Conservation (phyloP, 2,797 vertebrate species). For the Anomalospiza imberbis region DNA sequence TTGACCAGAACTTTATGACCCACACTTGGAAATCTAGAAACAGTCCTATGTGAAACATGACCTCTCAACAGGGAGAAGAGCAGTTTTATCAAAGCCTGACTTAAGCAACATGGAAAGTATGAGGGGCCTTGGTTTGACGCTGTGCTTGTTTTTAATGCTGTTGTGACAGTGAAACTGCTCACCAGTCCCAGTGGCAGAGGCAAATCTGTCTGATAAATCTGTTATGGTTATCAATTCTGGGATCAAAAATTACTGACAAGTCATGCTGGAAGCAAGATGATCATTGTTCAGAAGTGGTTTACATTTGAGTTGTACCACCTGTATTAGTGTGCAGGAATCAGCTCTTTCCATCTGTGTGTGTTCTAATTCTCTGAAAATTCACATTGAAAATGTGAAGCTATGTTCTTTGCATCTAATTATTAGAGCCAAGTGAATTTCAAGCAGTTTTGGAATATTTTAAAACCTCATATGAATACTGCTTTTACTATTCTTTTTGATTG, state of each 20-base stretch:
- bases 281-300: background rate
- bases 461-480: background rate
- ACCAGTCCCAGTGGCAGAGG: background rate
- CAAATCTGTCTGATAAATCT: background rate
- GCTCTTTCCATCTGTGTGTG: background rate
- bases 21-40: background rate
- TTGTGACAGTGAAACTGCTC: background rate
- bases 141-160: background rate
- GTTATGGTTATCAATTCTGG: background rate
- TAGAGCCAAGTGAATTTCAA: background rate
- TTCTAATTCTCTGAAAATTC: background rate
- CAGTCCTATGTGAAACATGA: background rate
- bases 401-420: background rate
- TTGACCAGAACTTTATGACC: background rate
- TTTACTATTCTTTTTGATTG: background rate
- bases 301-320: background rate
- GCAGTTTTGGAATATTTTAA: background rate
- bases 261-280: background rate
- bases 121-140: fast-evolving
- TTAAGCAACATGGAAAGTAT: background rate
- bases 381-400: background rate
- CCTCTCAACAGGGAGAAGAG: background rate
- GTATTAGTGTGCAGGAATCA: background rate
- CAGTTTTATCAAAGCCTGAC: background rate
- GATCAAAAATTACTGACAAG: background rate